phyloP scores from a whole-genome alignment of 2,113 vertebrate genomes.

The Ibidorhyncha struthersii region DNA sequence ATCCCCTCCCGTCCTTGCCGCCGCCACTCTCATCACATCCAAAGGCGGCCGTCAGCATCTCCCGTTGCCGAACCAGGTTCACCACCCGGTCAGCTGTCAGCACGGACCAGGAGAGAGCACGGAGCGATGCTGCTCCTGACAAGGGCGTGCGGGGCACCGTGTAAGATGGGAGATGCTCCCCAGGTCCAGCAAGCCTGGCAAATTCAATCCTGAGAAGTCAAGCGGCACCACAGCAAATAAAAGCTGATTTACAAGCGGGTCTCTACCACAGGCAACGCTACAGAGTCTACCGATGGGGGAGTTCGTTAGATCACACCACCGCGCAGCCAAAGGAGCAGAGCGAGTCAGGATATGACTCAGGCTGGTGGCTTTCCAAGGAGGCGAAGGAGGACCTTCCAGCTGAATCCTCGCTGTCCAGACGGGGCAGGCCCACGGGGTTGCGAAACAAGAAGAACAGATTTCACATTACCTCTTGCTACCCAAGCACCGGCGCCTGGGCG shows the following conservation, averaged over 20 bases:
- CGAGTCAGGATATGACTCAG: conserved; percentile 28
- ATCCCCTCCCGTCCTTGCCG: not conserved
- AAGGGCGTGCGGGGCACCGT: rapidly evolving
- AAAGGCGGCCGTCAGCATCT: not conserved
- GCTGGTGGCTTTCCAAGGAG: conserved; percentile 39
- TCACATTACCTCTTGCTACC: not conserved
- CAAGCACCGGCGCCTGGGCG: too few relatives aligned
- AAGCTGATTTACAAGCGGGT: not conserved
- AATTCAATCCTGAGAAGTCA: not conserved
- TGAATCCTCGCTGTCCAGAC: not conserved
- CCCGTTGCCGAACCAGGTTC: not conserved
- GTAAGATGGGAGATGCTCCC: rapidly evolving
- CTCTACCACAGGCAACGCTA: rapidly evolving
- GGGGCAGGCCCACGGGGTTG: not conserved
- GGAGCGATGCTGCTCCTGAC: not conserved
- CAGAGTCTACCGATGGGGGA: rapidly evolving
- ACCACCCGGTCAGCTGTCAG: not conserved
- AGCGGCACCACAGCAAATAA: not conserved
- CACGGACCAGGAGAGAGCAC: rapidly evolving
- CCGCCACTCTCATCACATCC: not conserved
- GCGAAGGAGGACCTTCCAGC: not conserved
- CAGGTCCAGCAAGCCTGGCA: not conserved
- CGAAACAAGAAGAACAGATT: not conserved
- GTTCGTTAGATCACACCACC: not conserved
- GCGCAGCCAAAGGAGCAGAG: not conserved